Base-by-base conservation (phyloP, 2,797 vertebrate genomes). In the Sardinella longiceps region DNA sequence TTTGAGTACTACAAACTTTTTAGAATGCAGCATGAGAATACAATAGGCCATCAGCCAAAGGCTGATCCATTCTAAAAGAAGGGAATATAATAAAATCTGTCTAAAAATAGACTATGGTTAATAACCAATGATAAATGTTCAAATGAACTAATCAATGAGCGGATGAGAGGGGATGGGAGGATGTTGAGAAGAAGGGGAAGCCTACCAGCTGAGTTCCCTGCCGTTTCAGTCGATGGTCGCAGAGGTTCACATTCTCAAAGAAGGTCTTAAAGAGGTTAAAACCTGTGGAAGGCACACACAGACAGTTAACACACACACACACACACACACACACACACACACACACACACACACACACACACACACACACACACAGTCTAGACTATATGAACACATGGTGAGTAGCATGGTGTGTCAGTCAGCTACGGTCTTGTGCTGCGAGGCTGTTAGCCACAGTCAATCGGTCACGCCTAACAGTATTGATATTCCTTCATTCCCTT, bases 211-310 rank as follows among this genome's bases (percentile, higher is more conserved):
- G 98, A 86, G 97, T 98, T 88, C 98, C 98, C 93, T 99, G 98
- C 51, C 98, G 96, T 92, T 99, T 99, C 74, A 99, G 93, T 63
- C 98, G 97, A 95, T 99, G 98, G 92, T 99, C 98, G 92, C 97
- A 98, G 48, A 99, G 95, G 92, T 99, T 99, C 86, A 99, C 98
- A 82, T 99, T 99, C 94, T 99, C 98, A 94, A 99, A 99, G 92
- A 99, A 99, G 11, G 98, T 99, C 93, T 99, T 99, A 92, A 99
- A 99, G 87, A 99, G 96, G 92, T 97, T 97, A 94, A 99, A 99
- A 87, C 98, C 98, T 99, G 91, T 81, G 90, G 92, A 66, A 82
- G 7, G 10, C 66, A 74, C 14, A 33, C n/a, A n/a, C n/a, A n/a
- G n/a, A n/a, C n/a, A n/a, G n/a, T n/a, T n/a, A n/a, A 33, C 33